These are phyloP conservation scores for Gymnosoma rotundatum DNA, from an alignment of 2,888 invertebrate genomes.

Conservation along the genomic window DNA sequence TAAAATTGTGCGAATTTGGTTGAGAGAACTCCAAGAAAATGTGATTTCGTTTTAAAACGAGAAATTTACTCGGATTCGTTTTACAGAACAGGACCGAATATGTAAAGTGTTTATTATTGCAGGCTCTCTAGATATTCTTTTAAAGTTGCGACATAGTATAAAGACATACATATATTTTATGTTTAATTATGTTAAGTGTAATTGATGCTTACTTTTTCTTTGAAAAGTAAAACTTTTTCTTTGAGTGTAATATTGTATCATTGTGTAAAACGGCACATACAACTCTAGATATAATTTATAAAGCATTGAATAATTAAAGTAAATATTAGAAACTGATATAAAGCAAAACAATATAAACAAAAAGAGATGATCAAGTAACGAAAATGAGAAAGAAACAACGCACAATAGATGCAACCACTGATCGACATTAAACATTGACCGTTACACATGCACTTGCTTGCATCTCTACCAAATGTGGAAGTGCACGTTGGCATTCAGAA, in stretches of 20 bases:
- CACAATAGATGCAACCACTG: constrained; percentile 35
- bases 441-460: constrained; percentile 56
- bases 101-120: too few relatives aligned
- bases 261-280: constrained; percentile 31
- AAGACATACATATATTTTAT: too few relatives aligned
- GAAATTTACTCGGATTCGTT: too few relatives aligned
- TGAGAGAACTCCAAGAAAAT: too few relatives aligned
- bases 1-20: too few relatives aligned
- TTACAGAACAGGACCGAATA: too few relatives aligned
- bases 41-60: too few relatives aligned
- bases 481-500: constrained; percentile 53
- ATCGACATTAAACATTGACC: constrained; percentile 66
- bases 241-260: not conserved
- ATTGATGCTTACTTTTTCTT: too few relatives aligned
- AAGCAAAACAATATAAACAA: constrained; percentile 20
- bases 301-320: not conserved
- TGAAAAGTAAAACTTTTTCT: not conserved
- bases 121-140: too few relatives aligned
- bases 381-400: constrained; percentile 8
- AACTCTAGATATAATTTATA: not conserved
- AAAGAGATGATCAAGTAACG: constrained; percentile 29
- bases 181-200: too few relatives aligned
- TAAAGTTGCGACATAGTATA: too few relatives aligned
- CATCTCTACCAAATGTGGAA: constrained; percentile 18
- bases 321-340: constrained; percentile 4